A percentile compares a stretch with the other conserved stretches of the same genome.
phyloP scores from a whole-genome alignment of 2,113 vertebrate genomes.

The Romanogobio albipinnatus region DNA sequence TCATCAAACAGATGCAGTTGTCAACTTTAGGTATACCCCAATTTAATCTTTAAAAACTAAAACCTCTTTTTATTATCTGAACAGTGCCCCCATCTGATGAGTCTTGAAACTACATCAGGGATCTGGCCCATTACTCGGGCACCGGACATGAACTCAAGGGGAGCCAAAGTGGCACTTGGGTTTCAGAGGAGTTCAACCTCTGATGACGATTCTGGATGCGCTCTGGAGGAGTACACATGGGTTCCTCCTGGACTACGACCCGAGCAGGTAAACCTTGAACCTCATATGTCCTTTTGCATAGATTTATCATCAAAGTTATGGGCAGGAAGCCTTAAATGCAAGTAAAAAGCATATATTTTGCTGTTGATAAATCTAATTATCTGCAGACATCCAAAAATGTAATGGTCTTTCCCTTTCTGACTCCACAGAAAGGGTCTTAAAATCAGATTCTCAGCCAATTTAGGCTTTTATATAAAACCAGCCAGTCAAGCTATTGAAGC shows the following conservation, averaged over 20 bases:
- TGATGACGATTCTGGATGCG: constrained; percentile 93
- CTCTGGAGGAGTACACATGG: constrained; percentile 94
- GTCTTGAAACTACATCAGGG: constrained; percentile 73
- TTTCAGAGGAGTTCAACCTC: constrained; percentile 95
- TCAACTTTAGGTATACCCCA: not conserved
- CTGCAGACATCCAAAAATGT: not conserved
- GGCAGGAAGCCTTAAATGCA: not conserved
- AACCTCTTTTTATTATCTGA: constrained; percentile 35
- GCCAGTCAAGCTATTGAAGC: constrained; percentile 4
- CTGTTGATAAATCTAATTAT: not conserved
- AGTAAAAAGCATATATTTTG: not conserved
- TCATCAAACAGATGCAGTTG: not conserved
- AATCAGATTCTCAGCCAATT: not conserved
- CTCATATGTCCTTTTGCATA: not conserved
- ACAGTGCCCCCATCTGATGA: constrained; percentile 80
- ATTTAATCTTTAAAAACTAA: not conserved
- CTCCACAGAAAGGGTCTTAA: not conserved
- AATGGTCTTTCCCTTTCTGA: not conserved
- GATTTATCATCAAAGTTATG: not conserved
- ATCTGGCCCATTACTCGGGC: constrained; percentile 65
- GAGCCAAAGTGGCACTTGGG: constrained; percentile 81
- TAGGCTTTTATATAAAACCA: not conserved
- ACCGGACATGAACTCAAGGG: constrained; percentile 86
- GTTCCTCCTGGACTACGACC: constrained; percentile 90
- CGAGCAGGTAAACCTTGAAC: constrained; percentile 81